Evolutionary conservation across 2,888 invertebrate genomes (phyloP), one percentile per base, ranked within the genome.

Genomic region (Oithona nana): DNA sequence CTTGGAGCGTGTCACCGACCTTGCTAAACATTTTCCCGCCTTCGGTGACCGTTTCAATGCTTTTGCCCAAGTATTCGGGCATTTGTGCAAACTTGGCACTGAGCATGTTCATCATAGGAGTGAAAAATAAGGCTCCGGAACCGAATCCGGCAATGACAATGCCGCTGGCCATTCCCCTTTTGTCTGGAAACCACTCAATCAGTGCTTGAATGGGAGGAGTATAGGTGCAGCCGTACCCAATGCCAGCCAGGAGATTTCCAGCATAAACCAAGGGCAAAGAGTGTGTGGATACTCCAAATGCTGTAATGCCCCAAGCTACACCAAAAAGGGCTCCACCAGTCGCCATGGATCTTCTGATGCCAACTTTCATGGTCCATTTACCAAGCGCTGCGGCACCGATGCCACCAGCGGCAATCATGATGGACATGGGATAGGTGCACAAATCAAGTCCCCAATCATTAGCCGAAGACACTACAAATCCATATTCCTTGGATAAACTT

Each of bases 71-170:
- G 24, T 56, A 62, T 11, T 30, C 26, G 20, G 62, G 62, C 20
- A 62, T 28, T 29, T 56, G 26, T 6, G 54, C 22, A 29, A 39
- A 62, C 4, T 28, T 56, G 11, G n/a, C 24, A 1, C 20, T 56
- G 22, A 62, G 29, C 13, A 28, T 24, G 56, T 62, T 62, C 62
- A 62, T 62, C 62, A 62, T 62, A 8, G 62, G 62, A 4, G 62
- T 56, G 56, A 62, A 62, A 28, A 62, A 62, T 11, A 62, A 49
- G 13, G 62, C 62, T 1, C 62, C 62, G 13, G 62, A 62, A 16
- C 62, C 62, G 39, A 62, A 62, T 6, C 62, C 62, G 20, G 62
- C 62, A 6, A 62, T 62, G 2, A 62, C 62, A n/a, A 62, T 52
- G 2, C 62, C 62, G 20, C 29, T 31, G 24, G 62, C 62, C 11